Percentiles rank a stretch among this genome's conserved stretches.
Evolutionary conservation across 2,888 invertebrate species (phyloP).

Genomic region (Conistra vaccinii): DNA sequence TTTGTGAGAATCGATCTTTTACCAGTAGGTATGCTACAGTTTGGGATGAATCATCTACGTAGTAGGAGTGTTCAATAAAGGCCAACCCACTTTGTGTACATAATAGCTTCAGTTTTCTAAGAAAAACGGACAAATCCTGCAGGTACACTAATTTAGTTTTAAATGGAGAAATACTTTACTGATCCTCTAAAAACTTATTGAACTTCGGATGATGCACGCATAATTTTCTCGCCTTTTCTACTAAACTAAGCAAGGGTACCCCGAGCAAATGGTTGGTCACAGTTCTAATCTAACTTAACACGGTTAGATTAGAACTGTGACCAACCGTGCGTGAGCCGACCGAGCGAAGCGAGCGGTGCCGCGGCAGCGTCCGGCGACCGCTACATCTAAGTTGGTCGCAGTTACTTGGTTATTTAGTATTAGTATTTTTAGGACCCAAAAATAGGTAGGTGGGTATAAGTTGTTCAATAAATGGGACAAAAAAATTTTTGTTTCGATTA

Average conservation of each 20-base stretch:
- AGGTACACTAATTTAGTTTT: neutral
- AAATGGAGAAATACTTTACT: neutral
- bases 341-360: neutral
- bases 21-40: neutral
- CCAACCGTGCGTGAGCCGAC: neutral
- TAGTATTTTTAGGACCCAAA: neutral
- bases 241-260: too few relatives aligned
- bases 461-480: too few relatives aligned
- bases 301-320: neutral
- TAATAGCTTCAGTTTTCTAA: too few relatives aligned
- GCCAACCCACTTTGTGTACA: neutral
- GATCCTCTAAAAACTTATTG: neutral
- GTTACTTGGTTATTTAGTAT: neutral
- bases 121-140: neutral
- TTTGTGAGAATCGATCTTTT: neutral
- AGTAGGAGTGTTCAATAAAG: too few relatives aligned
- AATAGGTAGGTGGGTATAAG: too few relatives aligned
- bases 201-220: neutral
- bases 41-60: neutral
- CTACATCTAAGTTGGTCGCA: neutral
- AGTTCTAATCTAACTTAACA: too few relatives aligned
- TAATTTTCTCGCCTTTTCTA: too few relatives aligned
- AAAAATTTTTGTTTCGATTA: too few relatives aligned
- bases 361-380: neutral
- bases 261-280: neutral